These are phyloP conservation scores for Dicrostonyx torquatus DNA, from an alignment of 2,797 vertebrate genomes.

Conservation along the genomic window DNA sequence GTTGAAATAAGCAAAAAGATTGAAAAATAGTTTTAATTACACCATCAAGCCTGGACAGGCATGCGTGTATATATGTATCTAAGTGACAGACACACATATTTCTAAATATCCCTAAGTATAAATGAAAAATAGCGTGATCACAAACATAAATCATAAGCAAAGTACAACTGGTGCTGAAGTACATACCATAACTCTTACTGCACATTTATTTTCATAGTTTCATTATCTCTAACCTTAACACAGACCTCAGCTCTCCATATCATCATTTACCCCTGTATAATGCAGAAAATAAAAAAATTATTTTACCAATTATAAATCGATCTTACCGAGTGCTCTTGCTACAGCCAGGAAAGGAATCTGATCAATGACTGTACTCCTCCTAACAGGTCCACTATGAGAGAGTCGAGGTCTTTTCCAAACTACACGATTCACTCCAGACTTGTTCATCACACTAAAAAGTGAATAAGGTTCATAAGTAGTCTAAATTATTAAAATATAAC, in stretches of 20 bases:
- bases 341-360: conserved; percentile 98
- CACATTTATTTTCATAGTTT: neutral
- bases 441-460: conserved; percentile 94
- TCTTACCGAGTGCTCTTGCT: conserved; percentile 95
- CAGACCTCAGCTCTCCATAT: neutral
- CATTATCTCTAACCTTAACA: neutral
- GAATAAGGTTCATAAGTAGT: conserved; percentile 38
- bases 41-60: conserved; percentile 28
- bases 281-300: neutral
- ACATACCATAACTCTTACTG: neutral
- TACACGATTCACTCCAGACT: conserved; percentile 97
- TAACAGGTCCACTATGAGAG: conserved; percentile 95
- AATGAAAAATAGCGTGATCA: neutral
- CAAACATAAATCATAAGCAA: conserved; percentile 5
- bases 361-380: conserved; percentile 97
- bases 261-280: neutral
- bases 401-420: conserved; percentile 98
- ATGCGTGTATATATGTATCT: neutral
- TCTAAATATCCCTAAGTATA: neutral
- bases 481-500: conserved; percentile 41
- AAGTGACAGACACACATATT: neutral
- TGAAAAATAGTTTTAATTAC: conserved; percentile 52
- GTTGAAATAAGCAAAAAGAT: neutral
- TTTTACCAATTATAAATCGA: conserved; percentile 13
- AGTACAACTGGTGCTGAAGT: conserved; percentile 1